Base-by-base conservation (phyloP, 2,113 vertebrate species). In the Gobiocypris rarus region DNA sequence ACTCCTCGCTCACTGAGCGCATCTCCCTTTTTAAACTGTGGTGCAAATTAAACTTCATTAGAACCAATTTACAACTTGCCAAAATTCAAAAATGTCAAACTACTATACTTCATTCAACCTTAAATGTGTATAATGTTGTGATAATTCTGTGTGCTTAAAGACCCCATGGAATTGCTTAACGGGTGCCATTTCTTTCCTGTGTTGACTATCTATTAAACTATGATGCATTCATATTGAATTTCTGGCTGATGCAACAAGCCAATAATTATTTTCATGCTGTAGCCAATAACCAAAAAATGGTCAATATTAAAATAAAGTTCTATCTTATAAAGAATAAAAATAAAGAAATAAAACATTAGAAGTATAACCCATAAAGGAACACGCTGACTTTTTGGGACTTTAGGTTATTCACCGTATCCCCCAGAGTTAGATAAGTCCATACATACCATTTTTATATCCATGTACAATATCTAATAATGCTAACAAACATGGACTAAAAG, bases 1-100 rank as follows among this genome's bases (percentile, higher is more conserved):
- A 97, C 88, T 99, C 98, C 84, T 97, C 96, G 0, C 97, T 96
- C 88, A 98, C 93, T 1, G 94, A 95, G 43, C 95, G 94, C 97
- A 99, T 99, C 86, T 99, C 98, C 83, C 97, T 93, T 90, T 99
- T 99, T 81, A 99, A 91, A 86, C 98, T 99, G 75, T 0, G 59
- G 28, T 48, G 28, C 26, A 31, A 38, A 48, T 34, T 41, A 75
- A 58, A 52, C 63, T 67, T 67, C 11, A 73, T 73, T 73, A 50
- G 14, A 26, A 28, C 11, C 14, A 50, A 52, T 75, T 75, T 75
- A 52, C 26, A 54, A 34, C 15, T 34, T 41, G 65, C 19, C 31
- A 11, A 69, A 63, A 54, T 41, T 3, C n/a, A n/a, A n/a, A 41
- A 58, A 41, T 38, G 54, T 24, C 22, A 61, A 76, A 9, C 1